phyloP scores from a whole-genome alignment of 2,888 invertebrate species.

The Lymantria monacha region DNA sequence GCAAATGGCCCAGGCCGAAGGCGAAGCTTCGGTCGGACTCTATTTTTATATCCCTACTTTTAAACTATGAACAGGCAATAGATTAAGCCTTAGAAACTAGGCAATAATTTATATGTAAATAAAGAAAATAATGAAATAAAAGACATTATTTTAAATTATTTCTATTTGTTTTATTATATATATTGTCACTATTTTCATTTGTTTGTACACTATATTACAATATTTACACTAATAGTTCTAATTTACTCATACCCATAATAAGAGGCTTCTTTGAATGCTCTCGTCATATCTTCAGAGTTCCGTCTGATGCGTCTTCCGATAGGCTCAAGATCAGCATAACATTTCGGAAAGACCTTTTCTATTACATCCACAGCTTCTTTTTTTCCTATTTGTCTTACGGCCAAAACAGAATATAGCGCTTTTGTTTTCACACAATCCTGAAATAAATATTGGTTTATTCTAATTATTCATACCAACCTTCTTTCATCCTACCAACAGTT shows the following conservation, averaged over 20 bases:
- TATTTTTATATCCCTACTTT: background rate
- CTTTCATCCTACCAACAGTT: too few relatives aligned
- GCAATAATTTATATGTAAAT: slow-evolving; percentile 54
- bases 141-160: slow-evolving; percentile 79
- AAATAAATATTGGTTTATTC: slow-evolving; percentile 26
- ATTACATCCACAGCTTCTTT: slow-evolving; percentile 89
- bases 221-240: slow-evolving; percentile 19
- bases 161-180: slow-evolving; percentile 52
- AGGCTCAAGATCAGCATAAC: slow-evolving; percentile 96
- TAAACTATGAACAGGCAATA: slow-evolving; percentile 27
- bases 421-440: slow-evolving; percentile 95
- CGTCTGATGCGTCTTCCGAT: slow-evolving; percentile 90
- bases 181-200: slow-evolving; percentile 22
- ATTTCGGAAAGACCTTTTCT: slow-evolving; percentile 93
- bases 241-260: slow-evolving; percentile 88
- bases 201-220: slow-evolving; percentile 20
- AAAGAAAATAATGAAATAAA: slow-evolving; percentile 72
- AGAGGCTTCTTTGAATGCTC: slow-evolving; percentile 88
- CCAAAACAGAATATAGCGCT: slow-evolving; percentile 91
- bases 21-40: slow-evolving; percentile 21
- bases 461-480: background rate
- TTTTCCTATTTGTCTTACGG: slow-evolving; percentile 88
- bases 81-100: slow-evolving; percentile 50
- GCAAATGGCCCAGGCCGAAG: too few relatives aligned
- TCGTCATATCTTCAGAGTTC: slow-evolving; percentile 88